These are phyloP conservation scores for Microplitis demolitor DNA, from an alignment of 1,140 invertebrate species.

Conservation along the genomic window DNA sequence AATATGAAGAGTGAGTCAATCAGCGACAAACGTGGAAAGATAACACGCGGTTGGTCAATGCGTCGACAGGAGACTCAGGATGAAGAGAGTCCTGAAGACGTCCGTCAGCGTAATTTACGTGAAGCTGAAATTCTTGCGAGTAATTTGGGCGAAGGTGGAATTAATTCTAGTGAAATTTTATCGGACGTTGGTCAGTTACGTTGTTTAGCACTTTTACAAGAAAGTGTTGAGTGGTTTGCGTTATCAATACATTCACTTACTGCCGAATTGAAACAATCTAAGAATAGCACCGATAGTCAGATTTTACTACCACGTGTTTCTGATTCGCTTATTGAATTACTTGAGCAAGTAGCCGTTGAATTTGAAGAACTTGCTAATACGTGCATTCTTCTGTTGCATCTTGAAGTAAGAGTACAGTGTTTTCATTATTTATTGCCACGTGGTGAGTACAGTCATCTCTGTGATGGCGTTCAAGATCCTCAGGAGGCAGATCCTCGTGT, in stretches of 20 bases:
- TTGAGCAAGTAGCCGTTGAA: constrained; percentile 70
- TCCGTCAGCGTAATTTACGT: constrained; percentile 79
- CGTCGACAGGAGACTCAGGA: constrained; percentile 65
- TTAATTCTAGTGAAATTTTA: constrained; percentile 84
- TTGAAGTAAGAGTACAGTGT: constrained; percentile 93
- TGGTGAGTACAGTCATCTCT: constrained; percentile 65
- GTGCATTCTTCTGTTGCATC: constrained; percentile 87
- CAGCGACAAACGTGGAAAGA: constrained; percentile 40
- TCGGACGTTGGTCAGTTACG: constrained; percentile 78
- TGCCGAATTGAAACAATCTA: constrained; percentile 42
- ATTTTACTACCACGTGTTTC: constrained; percentile 52
- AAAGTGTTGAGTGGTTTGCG: constrained; percentile 78
- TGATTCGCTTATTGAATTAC: constrained; percentile 42
- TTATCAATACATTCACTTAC: constrained; percentile 43
- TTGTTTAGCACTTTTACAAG: constrained; percentile 85
- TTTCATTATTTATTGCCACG: constrained; percentile 87
- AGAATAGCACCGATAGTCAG: constrained; percentile 39
- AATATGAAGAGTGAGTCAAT: constrained; percentile 69
- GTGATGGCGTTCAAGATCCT: constrained; percentile 59
- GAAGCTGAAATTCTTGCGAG: constrained; percentile 92
- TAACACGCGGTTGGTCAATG: constrained; percentile 43
- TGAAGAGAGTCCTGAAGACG: constrained; percentile 76
- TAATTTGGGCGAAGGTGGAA: constrained; percentile 83
- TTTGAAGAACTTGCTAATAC: constrained; percentile 90
- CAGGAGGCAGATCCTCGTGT: constrained; percentile 84